Evolutionary conservation across 30 jellyfish, hydroid and myxozoan species (phyloP), one percentile per base, ranked within the genome.

Genomic region (Catostylus mosaicus): DNA sequence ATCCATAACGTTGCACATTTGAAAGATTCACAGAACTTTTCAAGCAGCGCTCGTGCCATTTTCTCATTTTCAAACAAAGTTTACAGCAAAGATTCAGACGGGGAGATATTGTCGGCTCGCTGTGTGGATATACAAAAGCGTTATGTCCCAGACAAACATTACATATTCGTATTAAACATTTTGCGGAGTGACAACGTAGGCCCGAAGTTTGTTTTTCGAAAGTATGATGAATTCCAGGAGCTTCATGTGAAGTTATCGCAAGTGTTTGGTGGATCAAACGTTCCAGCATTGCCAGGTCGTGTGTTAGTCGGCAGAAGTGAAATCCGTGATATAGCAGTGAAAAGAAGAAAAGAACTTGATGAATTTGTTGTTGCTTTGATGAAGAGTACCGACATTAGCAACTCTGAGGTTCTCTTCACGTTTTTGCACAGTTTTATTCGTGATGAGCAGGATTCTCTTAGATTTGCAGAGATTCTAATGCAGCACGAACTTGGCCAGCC

Each of bases 1-100:
- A 94, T 94, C 31, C 99, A 94, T 93, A 94, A 94, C 57, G 54
- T 94, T 75, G 99, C 99, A 6, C 99, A 94, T 60, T 79, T 93
- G 89, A 93, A 93, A 69, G 96, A 88, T 51, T 54, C 88, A 18
- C 92, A 91, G 26, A 65, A 86, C 52, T 43, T 72, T 18, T 31
- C 93, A 4, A 46, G 88, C 82, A 78, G 70, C 18, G 88, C 93
- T 12, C 89, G 94, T 38, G 90, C 92, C 63, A 67, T 87, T 51
- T 87, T 85, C 84, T 87, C 98, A 22, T 93, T 93, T 59, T 79
- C 98, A 27, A 93, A 87, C 90, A 87, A 87, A 64, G 87, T 88
- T 3, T 88, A 87, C 93, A 87, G 90, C 78, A 51, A 50, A 47
- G 98, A 87, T 26, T 63, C 83, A 0, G 98, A 93, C 57, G 98